Evolutionary conservation across 2,888 invertebrate genomes (phyloP).

Genomic region (Andrena haemorrhoa): DNA sequence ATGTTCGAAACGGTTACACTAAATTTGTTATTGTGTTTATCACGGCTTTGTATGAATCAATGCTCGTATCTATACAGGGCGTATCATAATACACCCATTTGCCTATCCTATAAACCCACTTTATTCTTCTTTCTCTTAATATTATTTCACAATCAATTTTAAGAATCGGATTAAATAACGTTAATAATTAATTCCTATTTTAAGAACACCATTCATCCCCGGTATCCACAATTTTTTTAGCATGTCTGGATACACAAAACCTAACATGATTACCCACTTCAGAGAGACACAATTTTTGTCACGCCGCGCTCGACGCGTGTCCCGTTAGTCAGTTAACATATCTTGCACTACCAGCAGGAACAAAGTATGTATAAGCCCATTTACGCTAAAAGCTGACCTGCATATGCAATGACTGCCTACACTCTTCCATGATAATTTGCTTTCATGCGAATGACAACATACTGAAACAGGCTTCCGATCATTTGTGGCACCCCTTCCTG

Average conservation of each 20-base stretch:
- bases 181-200: no score
- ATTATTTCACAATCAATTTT: no score
- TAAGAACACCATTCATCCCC: neutral
- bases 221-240: neutral
- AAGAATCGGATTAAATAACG: no score
- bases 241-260: neutral
- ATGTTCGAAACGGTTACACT: no score
- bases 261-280: conserved; percentile 41
- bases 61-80: no score
- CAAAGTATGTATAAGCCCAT: conserved; percentile 63
- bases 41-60: no score
- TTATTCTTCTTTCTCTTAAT: no score
- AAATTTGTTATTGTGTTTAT: no score
- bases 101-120: no score
- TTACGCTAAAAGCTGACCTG: conserved; percentile 65
- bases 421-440: conserved; percentile 45
- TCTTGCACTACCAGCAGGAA: conserved; percentile 54
- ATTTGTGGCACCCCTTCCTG: neutral
- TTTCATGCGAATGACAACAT: conserved; percentile 17
- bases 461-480: conserved; percentile 32
- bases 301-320: conserved; percentile 48
- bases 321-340: conserved; percentile 70
- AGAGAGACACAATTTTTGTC: conserved; percentile 63
- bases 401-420: conserved; percentile 54
- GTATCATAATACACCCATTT: no score